Evolutionary conservation across 2,888 invertebrate species (phyloP), one percentile per base, ranked within the genome.

Genomic region (Lysandra bellargus): DNA sequence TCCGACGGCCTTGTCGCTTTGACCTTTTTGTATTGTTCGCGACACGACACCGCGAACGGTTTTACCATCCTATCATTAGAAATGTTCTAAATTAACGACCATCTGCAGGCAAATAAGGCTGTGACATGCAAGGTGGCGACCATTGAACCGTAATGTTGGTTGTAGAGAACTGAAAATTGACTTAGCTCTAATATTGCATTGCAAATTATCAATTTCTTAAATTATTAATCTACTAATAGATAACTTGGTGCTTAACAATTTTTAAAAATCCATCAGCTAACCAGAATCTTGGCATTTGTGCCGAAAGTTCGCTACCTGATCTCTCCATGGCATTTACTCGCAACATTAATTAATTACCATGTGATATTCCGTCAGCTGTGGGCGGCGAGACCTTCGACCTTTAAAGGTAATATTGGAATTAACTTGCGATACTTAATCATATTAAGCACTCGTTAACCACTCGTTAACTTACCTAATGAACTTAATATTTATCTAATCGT

Each of bases 1-100:
- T 89, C 90, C 83, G 86, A 85, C 90, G 92, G 89, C 93, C 93
- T 93, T 93, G 92, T 81, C 83, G 81, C 85, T 91, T 87, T 91
- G 91, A 93, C 93, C 93, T 93, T 93, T 91, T 88, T 86, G 88
- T 89, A 89, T 88, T 86, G 86, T 86, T 85, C 84, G 80, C 82
- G 82, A 81, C 69, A 78, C 81, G 78, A 76, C 81, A 83, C 78
- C 80, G 80, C 82, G 76, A 78, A 75, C 53, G 30, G 53, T 76
- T 57, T 53, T 53, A 76, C 75, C 12, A 49, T 49, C 23, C 23
- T 53, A 14, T 76, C 57, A 76, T 76, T 76, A 76, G 80, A 79
- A 53, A 80, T 81, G 81, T 80, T 80, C 80, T 78, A 81, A 82
- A 78, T 61, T 53, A 33, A n/a, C 72, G 44, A 60, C 77, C n/a